Conservation (phyloP, 2,797 vertebrate species). For the Oreochromis grahami region DNA sequence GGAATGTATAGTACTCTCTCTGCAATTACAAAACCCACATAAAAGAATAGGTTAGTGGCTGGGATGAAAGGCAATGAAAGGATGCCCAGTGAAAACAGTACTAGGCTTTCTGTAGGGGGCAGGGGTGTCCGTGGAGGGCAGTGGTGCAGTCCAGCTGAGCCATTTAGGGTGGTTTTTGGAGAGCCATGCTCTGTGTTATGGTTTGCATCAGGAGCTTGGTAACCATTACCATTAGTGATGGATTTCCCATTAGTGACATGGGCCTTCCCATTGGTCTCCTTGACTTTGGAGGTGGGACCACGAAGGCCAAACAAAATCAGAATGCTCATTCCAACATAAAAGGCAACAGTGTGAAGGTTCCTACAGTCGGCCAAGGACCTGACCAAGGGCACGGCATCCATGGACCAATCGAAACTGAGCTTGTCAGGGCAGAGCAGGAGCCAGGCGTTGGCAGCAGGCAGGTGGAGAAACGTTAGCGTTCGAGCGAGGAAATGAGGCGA, state of each 20-base stretch:
- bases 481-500: conserved; percentile 87
- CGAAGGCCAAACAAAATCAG: conserved; percentile 83
- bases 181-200: conserved; percentile 69
- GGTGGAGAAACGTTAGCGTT: conserved; percentile 88
- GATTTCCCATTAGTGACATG: conserved; percentile 63
- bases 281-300: conserved; percentile 58
- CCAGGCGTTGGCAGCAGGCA: conserved; percentile 94
- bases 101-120: conserved; percentile 89
- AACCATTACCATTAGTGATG: conserved; percentile 78
- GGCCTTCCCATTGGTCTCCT: conserved; percentile 82
- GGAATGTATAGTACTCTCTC: conserved; percentile 98
- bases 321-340: conserved; percentile 83
- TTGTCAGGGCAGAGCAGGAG: conserved; percentile 92
- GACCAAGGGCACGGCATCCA: conserved; percentile 96
- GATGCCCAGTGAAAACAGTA: conserved; percentile 87
- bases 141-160: conserved; percentile 41
- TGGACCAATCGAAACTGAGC: conserved; percentile 99
- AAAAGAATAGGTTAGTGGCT: conserved; percentile 97
- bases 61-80: conserved; percentile 92
- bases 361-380: conserved; percentile 87
- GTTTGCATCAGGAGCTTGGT: conserved; percentile 59
- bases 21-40: conserved; percentile 98
- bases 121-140: conserved; percentile 56
- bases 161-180: conserved; percentile 53
- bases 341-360: conserved; percentile 91